Percentiles rank a stretch among this genome's conserved stretches.
Evolutionary conservation across 2,113 vertebrate species (phyloP).

Genomic region (Lophochroa leadbeateri): DNA sequence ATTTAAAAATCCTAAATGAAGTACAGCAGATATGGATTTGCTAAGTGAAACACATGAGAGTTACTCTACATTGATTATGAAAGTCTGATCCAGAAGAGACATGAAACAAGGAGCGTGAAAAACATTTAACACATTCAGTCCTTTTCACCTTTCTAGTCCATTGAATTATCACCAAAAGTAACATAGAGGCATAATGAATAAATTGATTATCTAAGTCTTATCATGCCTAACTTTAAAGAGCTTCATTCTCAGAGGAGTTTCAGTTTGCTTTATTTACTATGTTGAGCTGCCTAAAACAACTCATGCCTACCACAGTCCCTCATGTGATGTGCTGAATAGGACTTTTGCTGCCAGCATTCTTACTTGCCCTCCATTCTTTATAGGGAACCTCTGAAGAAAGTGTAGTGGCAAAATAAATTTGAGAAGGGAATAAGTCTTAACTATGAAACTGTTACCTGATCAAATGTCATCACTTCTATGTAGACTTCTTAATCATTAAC

Average conservation of each 20-base stretch:
- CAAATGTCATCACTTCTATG: neutral
- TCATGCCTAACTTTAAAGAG: neutral
- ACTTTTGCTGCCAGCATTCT: neutral
- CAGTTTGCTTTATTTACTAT: neutral
- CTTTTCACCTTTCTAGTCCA: neutral
- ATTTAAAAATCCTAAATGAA: neutral
- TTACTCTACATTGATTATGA: neutral
- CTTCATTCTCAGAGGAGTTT: neutral
- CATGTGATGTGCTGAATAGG: neutral
- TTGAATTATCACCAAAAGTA: too few relatives aligned
- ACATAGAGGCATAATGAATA: neutral
- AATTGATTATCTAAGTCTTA: neutral
- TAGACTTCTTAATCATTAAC: neutral
- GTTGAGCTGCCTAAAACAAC: neutral
- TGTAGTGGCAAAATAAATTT: neutral
- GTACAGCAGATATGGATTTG: neutral
- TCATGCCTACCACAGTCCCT: neutral
- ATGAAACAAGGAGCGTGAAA: neutral
- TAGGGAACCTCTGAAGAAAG: neutral
- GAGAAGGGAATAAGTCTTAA: neutral
- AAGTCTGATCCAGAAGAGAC: neutral
- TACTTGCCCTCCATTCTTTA: neutral
- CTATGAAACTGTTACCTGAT: neutral
- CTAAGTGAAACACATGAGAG: neutral
- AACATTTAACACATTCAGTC: neutral